A percentile compares a stretch with the other conserved stretches of the same genome.
Conservation (phyloP, 2,888 invertebrate species). For the Capitulum mitella region DNA sequence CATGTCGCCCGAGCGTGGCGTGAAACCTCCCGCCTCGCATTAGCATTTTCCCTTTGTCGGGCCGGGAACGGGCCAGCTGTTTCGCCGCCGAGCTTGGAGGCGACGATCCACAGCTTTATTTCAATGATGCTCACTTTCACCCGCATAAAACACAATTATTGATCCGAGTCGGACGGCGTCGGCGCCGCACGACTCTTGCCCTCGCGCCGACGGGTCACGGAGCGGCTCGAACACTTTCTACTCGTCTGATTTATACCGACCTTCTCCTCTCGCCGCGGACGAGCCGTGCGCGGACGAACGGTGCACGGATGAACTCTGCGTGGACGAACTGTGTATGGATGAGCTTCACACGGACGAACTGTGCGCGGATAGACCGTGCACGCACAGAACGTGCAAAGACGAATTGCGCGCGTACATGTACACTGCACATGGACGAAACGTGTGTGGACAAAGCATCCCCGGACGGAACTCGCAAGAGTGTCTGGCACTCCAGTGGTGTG, state of each 20-base stretch:
- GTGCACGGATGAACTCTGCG: neutral
- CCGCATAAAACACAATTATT: conserved; percentile 8
- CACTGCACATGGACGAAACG: too few relatives aligned
- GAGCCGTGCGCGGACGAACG: neutral
- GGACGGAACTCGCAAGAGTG: too few relatives aligned
- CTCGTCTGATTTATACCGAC: neutral
- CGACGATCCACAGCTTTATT: neutral
- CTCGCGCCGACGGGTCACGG: neutral
- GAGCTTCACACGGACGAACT: too few relatives aligned
- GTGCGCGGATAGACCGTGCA: too few relatives aligned
- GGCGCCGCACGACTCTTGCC: neutral
- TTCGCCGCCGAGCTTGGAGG: neutral
- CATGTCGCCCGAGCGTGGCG: neutral
- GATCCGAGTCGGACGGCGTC: neutral
- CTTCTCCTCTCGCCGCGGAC: neutral
- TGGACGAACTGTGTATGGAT: too few relatives aligned
- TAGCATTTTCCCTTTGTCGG: neutral
- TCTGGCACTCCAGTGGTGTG: too few relatives aligned
- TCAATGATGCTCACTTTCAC: conserved; percentile 24
- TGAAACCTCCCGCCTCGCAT: neutral
- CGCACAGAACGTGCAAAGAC: too few relatives aligned
- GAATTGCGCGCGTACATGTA: too few relatives aligned
- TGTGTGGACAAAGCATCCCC: too few relatives aligned
- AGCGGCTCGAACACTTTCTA: neutral
- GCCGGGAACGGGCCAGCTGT: neutral